Evolutionary conservation across 2,113 vertebrate species (phyloP), one percentile per base, ranked within the genome.

Genomic region (Scopus umbretta): DNA sequence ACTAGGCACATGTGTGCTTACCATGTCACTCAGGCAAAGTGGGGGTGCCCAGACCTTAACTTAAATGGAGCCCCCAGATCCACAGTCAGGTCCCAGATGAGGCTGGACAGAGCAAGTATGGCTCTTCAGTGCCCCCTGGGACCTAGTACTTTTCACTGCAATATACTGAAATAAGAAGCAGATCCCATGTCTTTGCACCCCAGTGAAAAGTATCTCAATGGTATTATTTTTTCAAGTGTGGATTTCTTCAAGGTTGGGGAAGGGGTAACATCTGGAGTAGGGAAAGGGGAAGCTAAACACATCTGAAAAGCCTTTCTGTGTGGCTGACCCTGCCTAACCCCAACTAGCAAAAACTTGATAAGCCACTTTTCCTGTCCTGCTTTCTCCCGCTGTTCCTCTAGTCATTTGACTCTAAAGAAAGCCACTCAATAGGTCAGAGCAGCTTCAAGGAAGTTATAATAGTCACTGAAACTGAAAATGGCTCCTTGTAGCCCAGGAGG

Each of bases 21-120:
- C 2, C 9, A 1, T 10, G 7, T 43, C 18, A 43, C 29, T 66
- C 45, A 61, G 8, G 18, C 15, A 84, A 70, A 30, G 13, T 38
- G 6, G 9, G 16, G 1, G 1, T 32, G 36, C 21, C 0, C 4
- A 65, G 6, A 62, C 3, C 9, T 22, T 11, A 26, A 10, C 25
- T 67, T 63, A 50, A 82, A 80, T 26, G 13, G 29, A 82, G 9
- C 8, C 12, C 13, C 17, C 4, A 47, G 43, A 82, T 9, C 18
- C 32, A 30, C 9, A 42, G 66, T 7, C 38, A 82, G 10, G 42
- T 86, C 32, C 17, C 38, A 83, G 11, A 4, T 40, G 14, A 49
- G 11, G 5, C 15, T 32, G 17, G 10, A 61, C 30, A 70, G 36
- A 1, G 7, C 18, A 59, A 4, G 1, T 29, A 12, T 2, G 4